phyloP scores from a whole-genome alignment of 2,113 vertebrate genomes.

The Rhea pennata region DNA sequence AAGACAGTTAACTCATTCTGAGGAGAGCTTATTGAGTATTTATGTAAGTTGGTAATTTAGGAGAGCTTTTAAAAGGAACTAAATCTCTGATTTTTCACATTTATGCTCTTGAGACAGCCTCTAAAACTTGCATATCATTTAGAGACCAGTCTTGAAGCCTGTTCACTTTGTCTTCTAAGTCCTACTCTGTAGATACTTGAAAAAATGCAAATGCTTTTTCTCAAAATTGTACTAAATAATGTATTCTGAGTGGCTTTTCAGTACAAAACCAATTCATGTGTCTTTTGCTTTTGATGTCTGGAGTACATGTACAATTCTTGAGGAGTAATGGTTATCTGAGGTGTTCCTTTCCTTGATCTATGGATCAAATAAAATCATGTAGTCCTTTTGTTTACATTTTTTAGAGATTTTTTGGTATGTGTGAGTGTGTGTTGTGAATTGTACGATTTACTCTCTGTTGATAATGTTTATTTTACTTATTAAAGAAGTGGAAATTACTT shows the following conservation, averaged over 20 bases:
- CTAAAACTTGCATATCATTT: background rate
- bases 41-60: background rate
- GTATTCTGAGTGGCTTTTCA: background rate
- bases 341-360: background rate
- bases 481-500: background rate
- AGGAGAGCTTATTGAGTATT: background rate
- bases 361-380: background rate
- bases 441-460: background rate
- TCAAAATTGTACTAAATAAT: background rate
- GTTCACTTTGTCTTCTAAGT: background rate
- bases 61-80: background rate
- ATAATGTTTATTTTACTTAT: background rate
- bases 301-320: background rate
- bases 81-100: background rate
- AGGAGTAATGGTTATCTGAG: background rate
- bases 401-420: background rate
- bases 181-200: background rate
- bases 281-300: background rate
- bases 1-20: background rate
- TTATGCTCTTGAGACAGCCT: background rate
- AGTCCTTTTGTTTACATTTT: background rate
- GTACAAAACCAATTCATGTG: background rate
- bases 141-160: background rate
- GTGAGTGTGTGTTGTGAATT: background rate
- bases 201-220: background rate